Evolutionary conservation across 2,888 invertebrate genomes (phyloP).

Genomic region (Agonopterix arenella): DNA sequence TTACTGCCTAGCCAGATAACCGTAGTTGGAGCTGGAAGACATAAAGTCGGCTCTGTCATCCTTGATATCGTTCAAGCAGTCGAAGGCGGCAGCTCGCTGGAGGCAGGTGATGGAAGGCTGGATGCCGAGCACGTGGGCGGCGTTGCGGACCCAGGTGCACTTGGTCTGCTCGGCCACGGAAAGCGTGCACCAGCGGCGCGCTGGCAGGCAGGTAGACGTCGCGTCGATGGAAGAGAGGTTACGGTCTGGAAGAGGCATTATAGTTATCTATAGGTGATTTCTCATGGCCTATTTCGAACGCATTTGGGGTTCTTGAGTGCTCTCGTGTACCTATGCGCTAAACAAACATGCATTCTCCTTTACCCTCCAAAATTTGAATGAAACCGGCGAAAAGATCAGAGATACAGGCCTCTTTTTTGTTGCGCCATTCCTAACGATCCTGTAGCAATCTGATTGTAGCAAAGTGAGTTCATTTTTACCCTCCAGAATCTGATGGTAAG

Average conservation of each 20-base stretch:
- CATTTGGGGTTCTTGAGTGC: too few relatives aligned
- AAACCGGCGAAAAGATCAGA: too few relatives aligned
- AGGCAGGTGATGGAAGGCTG: conserved; percentile 76
- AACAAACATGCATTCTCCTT: too few relatives aligned
- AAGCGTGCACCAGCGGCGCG: conserved; percentile 79
- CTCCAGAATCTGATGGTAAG: too few relatives aligned
- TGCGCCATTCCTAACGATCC: too few relatives aligned
- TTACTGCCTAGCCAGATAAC: conserved; percentile 79
- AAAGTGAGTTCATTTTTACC: too few relatives aligned
- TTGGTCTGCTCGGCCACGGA: conserved; percentile 72
- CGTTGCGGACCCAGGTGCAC: conserved; percentile 77
- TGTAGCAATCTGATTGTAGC: too few relatives aligned
- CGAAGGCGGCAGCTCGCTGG: conserved; percentile 53
- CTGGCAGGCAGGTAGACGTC: conserved; percentile 38
- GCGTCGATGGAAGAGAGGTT: conserved; percentile 33
- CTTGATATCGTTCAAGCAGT: conserved; percentile 74
- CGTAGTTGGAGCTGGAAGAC: conserved; percentile 79
- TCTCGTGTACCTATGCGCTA: too few relatives aligned
- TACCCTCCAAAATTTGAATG: too few relatives aligned
- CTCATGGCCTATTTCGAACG: too few relatives aligned
- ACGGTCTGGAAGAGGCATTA: conserved; percentile 42
- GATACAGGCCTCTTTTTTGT: too few relatives aligned
- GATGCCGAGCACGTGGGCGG: conserved; percentile 76
- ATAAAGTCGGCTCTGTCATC: conserved; percentile 74
- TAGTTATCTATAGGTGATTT: background rate